phyloP scores from a whole-genome alignment of 1,140 invertebrate genomes.

The Lethocerus indicus region DNA sequence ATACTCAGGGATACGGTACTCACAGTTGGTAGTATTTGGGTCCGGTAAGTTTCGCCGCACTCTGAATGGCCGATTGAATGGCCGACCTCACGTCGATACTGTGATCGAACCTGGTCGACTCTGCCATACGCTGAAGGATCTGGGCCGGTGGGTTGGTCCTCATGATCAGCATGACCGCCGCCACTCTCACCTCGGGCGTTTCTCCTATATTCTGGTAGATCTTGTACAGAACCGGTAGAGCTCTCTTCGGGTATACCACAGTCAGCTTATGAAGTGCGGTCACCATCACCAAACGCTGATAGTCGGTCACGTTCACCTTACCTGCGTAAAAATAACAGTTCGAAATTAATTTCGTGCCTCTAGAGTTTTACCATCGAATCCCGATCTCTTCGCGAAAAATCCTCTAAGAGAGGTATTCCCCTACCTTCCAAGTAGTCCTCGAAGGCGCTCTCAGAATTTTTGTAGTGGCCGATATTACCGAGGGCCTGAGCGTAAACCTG shows the following conservation, averaged over 20 bases:
- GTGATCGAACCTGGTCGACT: constrained; percentile 40
- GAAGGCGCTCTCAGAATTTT: constrained; percentile 34
- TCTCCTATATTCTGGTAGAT: constrained; percentile 46
- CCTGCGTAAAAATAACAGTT: too few relatives aligned
- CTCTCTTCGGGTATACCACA: constrained; percentile 27
- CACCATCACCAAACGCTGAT: constrained; percentile 42
- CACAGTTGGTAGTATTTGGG: constrained; percentile 1
- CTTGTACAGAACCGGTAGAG: constrained; percentile 37
- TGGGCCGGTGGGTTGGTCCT: constrained; percentile 34
- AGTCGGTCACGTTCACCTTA: constrained; percentile 29
- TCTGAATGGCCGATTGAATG: constrained; percentile 36
- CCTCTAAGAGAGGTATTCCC: too few relatives aligned
- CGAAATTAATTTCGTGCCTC: too few relatives aligned
- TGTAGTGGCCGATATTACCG: constrained; percentile 38
- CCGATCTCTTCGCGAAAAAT: too few relatives aligned
- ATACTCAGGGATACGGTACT: too few relatives aligned
- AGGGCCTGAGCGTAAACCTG: constrained; percentile 41
- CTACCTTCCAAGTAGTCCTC: constrained; percentile 45
- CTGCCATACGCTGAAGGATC: constrained; percentile 48
- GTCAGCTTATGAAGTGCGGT: constrained; percentile 30
- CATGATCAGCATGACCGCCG: constrained; percentile 38
- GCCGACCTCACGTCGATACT: constrained; percentile 39
- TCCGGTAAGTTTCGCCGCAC: constrained; percentile 23
- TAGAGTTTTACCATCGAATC: too few relatives aligned
- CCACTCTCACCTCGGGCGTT: constrained; percentile 39